Evolutionary conservation across 2,797 vertebrate genomes (phyloP).

Genomic region (Muscicapa comitata): DNA sequence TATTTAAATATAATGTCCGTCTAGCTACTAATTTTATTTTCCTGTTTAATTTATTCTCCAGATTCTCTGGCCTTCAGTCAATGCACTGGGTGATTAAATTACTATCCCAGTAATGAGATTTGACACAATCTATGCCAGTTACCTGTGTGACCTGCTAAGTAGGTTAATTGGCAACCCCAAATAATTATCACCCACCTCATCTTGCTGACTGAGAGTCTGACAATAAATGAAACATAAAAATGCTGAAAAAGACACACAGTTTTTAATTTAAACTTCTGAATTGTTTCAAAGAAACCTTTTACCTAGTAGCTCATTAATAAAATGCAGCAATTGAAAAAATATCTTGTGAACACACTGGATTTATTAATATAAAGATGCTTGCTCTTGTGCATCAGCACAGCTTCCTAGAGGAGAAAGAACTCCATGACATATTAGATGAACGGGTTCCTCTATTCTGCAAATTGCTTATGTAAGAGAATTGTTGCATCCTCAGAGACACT

Average conservation of each 20-base stretch:
- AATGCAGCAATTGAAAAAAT: neutral
- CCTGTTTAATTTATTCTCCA: neutral
- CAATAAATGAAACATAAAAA: neutral
- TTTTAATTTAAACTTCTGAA: neutral
- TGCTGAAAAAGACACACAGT: neutral
- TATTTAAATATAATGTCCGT: neutral
- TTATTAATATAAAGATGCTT: neutral
- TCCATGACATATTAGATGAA: neutral
- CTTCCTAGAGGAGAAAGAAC: neutral
- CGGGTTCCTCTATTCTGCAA: neutral
- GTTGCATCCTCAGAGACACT: neutral
- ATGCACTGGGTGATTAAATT: slow-evolving; percentile 53
- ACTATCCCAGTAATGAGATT: slow-evolving; percentile 60
- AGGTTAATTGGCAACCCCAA: slow-evolving; percentile 64
- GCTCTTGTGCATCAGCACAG: neutral
- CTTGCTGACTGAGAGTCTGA: neutral
- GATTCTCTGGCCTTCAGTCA: slow-evolving; percentile 2
- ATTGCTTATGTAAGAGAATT: neutral
- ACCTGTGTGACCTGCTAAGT: slow-evolving; percentile 60
- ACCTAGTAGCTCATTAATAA: neutral
- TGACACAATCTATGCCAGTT: slow-evolving; percentile 57
- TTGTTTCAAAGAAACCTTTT: neutral
- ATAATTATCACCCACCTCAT: slow-evolving; percentile 37
- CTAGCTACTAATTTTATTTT: slow-evolving; percentile 7
- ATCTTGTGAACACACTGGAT: neutral